phyloP scores from a whole-genome alignment of 1,140 invertebrate species.

The Lysiphlebus fabarum region DNA sequence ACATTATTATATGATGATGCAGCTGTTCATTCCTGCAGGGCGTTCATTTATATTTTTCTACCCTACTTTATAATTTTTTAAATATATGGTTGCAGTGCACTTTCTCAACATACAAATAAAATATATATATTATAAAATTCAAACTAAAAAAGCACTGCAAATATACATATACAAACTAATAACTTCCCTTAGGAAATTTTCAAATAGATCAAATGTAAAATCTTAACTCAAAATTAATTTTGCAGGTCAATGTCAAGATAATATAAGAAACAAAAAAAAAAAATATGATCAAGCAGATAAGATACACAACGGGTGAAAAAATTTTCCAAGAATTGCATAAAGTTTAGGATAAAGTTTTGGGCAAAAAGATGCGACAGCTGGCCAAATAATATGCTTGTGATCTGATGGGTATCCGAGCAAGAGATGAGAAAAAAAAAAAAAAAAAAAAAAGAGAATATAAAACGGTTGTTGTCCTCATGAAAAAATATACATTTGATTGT shows the following conservation, averaged over 20 bases:
- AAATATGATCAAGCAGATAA: constrained; percentile 7
- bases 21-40: constrained; percentile 42
- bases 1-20: constrained; percentile 36
- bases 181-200: too few relatives aligned
- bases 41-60: constrained; percentile 24
- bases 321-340: constrained; percentile 34
- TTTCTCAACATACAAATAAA: too few relatives aligned
- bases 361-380: constrained; percentile 37
- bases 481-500: too few relatives aligned
- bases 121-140: too few relatives aligned
- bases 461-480: not conserved
- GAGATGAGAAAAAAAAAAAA: too few relatives aligned
- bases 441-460: not conserved
- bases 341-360: constrained; percentile 21
- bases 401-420: not conserved
- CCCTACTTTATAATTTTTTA: constrained; percentile 22
- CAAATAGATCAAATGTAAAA: too few relatives aligned
- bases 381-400: constrained; percentile 31
- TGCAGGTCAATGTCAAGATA: too few relatives aligned
- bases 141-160: too few relatives aligned
- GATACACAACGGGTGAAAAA: not conserved
- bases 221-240: too few relatives aligned
- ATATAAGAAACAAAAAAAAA: not conserved
- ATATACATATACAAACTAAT: too few relatives aligned
- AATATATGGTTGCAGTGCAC: too few relatives aligned